phyloP scores from a whole-genome alignment of 64 coral and sea anemone species.

The Stichodactyla helianthus region DNA sequence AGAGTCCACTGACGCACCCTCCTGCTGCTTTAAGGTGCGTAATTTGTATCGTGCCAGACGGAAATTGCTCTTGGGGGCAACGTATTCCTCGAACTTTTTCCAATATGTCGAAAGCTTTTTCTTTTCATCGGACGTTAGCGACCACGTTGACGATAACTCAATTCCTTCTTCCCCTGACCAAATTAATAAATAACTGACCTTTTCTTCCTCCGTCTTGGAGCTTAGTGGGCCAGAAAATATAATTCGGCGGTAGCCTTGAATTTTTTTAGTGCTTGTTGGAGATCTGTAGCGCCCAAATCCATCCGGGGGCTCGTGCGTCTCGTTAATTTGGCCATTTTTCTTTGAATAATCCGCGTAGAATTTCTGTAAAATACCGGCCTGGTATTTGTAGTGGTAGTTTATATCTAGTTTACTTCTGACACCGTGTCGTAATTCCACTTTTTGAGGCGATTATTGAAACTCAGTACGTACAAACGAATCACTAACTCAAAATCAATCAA shows the following conservation, averaged over 20 bases:
- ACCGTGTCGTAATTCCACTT: not conserved
- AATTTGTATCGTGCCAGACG: conserved; percentile 50
- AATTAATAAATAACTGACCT: conserved; percentile 42
- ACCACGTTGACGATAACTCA: conserved; percentile 50
- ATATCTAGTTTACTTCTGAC: not conserved
- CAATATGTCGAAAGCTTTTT: conserved; percentile 49
- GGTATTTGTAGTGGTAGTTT: not conserved
- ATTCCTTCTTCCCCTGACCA: conserved; percentile 23
- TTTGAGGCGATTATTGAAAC: no score
- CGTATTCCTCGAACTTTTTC: conserved; percentile 46
- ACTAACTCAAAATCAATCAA: no score
- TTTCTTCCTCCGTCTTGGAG: conserved; percentile 33
- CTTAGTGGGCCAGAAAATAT: conserved; percentile 41
- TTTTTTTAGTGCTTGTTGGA: conserved; percentile 46
- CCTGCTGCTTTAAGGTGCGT: conserved; percentile 35
- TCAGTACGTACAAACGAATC: no score
- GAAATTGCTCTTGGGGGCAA: conserved; percentile 51
- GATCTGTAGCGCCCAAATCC: conserved; percentile 40
- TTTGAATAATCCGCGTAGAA: not conserved
- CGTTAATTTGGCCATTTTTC: not conserved
- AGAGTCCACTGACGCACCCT: conserved; percentile 51
- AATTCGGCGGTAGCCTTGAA: conserved; percentile 45
- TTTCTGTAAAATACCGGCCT: not conserved
- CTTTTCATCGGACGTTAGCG: conserved; percentile 10
- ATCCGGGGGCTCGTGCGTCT: conserved; percentile 15